Conservation (phyloP, 2,888 invertebrate genomes). For the Himalopsyche japonica region DNA sequence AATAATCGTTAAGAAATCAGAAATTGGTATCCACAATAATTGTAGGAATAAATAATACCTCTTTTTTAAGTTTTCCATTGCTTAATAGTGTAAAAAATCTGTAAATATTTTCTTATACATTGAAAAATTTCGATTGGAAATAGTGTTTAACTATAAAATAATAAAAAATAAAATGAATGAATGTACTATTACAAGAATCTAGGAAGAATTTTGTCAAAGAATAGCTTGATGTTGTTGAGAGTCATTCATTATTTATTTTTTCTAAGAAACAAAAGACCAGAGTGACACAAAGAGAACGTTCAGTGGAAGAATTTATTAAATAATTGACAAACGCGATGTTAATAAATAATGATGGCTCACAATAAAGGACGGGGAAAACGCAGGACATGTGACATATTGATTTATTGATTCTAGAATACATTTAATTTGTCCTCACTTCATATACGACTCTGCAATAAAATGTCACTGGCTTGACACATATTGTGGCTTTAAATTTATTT, state of each 20-base stretch:
- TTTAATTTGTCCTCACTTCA: neutral
- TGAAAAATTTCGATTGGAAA: too few species aligned
- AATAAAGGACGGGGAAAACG: neutral
- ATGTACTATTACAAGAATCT: too few species aligned
- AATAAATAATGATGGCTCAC: neutral
- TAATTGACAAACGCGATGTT: neutral
- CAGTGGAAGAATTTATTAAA: neutral
- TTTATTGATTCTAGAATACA: neutral
- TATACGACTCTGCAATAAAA: neutral
- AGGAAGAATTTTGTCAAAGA: too few species aligned
- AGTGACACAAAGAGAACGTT: neutral
- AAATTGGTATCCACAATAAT: too few species aligned
- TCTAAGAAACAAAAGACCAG: neutral
- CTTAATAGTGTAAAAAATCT: too few species aligned
- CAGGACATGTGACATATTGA: neutral
- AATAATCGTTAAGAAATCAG: too few species aligned
- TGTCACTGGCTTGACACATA: neutral
- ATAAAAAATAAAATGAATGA: too few species aligned
- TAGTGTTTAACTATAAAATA: too few species aligned
- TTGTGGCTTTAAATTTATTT: neutral
- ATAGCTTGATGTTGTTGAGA: too few species aligned
- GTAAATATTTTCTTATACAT: too few species aligned
- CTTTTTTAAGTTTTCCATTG: too few species aligned
- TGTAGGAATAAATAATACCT: too few species aligned
- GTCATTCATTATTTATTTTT: neutral